Evolutionary conservation across 1,140 invertebrate genomes (phyloP).

Genomic region (Heliconius hermathena): DNA sequence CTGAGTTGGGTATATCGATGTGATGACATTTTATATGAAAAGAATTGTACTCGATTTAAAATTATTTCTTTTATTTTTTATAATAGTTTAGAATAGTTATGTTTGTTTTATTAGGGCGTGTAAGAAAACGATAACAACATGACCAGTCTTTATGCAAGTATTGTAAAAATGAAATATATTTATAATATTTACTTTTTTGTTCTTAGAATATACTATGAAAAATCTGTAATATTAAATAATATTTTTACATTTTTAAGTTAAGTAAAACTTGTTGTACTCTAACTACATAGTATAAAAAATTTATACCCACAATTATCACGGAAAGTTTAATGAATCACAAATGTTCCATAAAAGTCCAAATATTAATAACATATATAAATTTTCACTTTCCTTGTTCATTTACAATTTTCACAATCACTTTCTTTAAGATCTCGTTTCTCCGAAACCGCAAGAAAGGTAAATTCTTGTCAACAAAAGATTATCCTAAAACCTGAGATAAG

Average conservation of each 20-base stretch:
- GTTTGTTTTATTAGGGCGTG: slow-evolving; percentile 24
- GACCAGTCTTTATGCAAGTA: background rate
- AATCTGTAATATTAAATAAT: too few relatives aligned
- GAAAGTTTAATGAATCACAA: too few relatives aligned
- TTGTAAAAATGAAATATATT: too few relatives aligned
- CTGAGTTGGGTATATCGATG: slow-evolving; percentile 66
- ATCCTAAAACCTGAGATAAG: slow-evolving; percentile 62
- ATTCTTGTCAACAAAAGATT: slow-evolving; percentile 74
- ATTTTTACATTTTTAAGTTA: too few relatives aligned
- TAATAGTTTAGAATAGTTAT: background rate
- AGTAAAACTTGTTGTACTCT: too few relatives aligned
- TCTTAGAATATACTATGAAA: too few relatives aligned
- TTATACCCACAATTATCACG: too few relatives aligned
- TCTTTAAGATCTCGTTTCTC: slow-evolving; percentile 40
- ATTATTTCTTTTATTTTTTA: background rate
- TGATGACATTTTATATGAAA: slow-evolving; percentile 62
- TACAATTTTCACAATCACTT: background rate
- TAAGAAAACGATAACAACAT: slow-evolving; percentile 5
- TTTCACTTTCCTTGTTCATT: slow-evolving; percentile 45
- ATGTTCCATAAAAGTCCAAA: background rate
- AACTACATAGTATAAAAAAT: too few relatives aligned
- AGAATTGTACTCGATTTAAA: slow-evolving; percentile 4
- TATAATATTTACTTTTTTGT: too few relatives aligned
- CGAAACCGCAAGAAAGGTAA: slow-evolving; percentile 46
- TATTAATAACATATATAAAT: background rate